Evolutionary conservation across 2,888 invertebrate genomes (phyloP), one percentile per base, ranked within the genome.

Genomic region (Rotaria macrura): DNA sequence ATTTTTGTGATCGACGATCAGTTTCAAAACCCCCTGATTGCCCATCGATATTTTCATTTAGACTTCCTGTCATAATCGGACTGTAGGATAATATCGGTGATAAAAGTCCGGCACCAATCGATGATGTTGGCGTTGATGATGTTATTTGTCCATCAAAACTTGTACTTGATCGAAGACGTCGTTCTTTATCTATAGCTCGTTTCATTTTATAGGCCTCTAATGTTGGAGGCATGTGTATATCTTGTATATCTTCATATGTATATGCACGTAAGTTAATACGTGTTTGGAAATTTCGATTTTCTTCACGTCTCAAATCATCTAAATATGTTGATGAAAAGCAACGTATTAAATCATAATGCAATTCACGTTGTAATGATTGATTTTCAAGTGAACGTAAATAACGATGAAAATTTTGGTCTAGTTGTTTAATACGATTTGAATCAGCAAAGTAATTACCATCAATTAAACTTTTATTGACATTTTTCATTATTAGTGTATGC

Each of bases 321-420:
- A 86, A 54, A 79, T 86, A 84, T 34, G 52, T 84, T 25, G 84
- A 86, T 29, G 86, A 86, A 57, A 86, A 84, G n/a, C 84, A 86
- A 10, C 86, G 65, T 55, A 86, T 86, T 29, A 86, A 40, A 83
- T 84, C 86, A 65, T 84, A 34, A 65, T 86, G 74, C 43, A 85
- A 57, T n/a, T 85, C 85, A 65, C 86, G 54, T 83, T 86, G 79
- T 40, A 86, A 84, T 23, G 86, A 84, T 52, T 54, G 79, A 49
- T 83, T 84, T 40, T 86, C 86, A 10, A 84, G 49, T 47, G 54
- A 54, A 29, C 84, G 84, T 84, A 86, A 55, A 9, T 65, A 47
- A 25, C 86, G 47, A 29, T 72, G 49, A 3, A 84, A 79, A 43
- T 40, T 43, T 43, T 43, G 79, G 5, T 79, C 79, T 10, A 79